Conservation (phyloP, 2,888 invertebrate species). For the Thymelicus sylvestris region DNA sequence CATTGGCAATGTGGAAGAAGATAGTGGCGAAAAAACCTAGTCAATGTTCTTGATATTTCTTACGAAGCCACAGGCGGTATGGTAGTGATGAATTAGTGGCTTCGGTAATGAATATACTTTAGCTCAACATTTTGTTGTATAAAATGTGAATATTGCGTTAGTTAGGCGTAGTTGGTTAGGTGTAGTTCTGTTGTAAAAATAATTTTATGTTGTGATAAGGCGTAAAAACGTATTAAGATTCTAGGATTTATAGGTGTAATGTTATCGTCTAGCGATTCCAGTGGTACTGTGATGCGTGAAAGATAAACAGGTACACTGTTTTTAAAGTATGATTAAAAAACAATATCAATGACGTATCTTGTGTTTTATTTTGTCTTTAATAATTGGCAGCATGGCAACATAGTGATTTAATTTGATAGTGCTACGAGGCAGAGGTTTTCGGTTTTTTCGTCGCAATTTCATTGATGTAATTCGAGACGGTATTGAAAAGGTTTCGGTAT, state of each 20-base stretch:
- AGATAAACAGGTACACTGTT: not conserved
- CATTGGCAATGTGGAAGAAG: constrained; percentile 61
- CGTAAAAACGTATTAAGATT: not conserved
- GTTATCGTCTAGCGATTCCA: constrained; percentile 2
- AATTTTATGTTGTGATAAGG: not conserved
- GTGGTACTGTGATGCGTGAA: constrained; percentile 29
- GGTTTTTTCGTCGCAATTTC: too few species aligned
- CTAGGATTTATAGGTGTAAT: not conserved
- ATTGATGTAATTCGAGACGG: too few species aligned
- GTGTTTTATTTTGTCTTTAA: too few species aligned
- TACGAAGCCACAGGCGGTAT: constrained; percentile 7
- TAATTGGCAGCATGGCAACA: too few species aligned
- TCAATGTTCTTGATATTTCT: constrained; percentile 24
- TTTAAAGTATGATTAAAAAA: too few species aligned
- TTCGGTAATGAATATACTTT: not conserved
- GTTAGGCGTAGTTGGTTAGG: too few species aligned
- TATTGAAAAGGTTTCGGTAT: too few species aligned
- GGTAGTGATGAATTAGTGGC: not conserved
- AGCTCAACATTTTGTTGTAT: not conserved
- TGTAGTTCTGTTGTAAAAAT: not conserved
- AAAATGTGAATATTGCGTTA: constrained; percentile 1
- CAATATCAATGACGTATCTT: too few species aligned
- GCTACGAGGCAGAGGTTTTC: too few species aligned
- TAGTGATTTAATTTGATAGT: too few species aligned
- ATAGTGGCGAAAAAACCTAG: constrained; percentile 49